phyloP scores from a whole-genome alignment of 2,888 invertebrate species.

The Tinea semifulvella region DNA sequence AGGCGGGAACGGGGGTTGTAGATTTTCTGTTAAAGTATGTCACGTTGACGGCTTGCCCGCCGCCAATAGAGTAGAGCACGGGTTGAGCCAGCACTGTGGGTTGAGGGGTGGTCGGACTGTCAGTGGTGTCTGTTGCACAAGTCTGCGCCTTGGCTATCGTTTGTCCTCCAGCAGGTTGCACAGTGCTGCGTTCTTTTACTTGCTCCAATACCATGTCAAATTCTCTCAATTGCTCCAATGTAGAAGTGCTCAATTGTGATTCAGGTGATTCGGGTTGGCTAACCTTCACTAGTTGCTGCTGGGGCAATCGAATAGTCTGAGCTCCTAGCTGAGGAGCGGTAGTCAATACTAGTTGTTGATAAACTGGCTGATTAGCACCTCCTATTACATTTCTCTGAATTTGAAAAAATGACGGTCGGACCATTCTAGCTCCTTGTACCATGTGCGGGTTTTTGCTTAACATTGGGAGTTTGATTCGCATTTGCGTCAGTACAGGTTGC shows the following conservation, averaged over 20 bases:
- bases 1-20: conserved; percentile 46
- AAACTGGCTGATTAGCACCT: conserved; percentile 61
- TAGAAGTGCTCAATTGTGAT: conserved; percentile 77
- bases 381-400: conserved; percentile 70
- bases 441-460: conserved; percentile 62
- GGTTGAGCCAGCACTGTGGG: conserved; percentile 42
- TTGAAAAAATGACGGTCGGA: conserved; percentile 64
- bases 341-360: conserved; percentile 59
- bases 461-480: conserved; percentile 63
- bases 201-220: conserved; percentile 85
- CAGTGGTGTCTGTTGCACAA: conserved; percentile 36
- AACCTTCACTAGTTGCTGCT: conserved; percentile 20
- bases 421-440: conserved; percentile 65
- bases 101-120: conserved; percentile 19
- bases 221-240: conserved; percentile 79
- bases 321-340: conserved; percentile 58
- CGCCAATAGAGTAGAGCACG: conserved; percentile 37
- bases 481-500: conserved; percentile 58
- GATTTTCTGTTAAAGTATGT: conserved; percentile 39
- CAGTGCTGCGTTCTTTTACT: conserved; percentile 79
- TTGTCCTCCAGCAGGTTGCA: conserved; percentile 49
- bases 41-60: conserved; percentile 41
- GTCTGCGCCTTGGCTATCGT: conserved; percentile 21
- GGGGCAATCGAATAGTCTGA: conserved; percentile 49
- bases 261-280: conserved; percentile 45